Conservation (phyloP, 1,140 invertebrate species). For the Eubasilissa regina region DNA sequence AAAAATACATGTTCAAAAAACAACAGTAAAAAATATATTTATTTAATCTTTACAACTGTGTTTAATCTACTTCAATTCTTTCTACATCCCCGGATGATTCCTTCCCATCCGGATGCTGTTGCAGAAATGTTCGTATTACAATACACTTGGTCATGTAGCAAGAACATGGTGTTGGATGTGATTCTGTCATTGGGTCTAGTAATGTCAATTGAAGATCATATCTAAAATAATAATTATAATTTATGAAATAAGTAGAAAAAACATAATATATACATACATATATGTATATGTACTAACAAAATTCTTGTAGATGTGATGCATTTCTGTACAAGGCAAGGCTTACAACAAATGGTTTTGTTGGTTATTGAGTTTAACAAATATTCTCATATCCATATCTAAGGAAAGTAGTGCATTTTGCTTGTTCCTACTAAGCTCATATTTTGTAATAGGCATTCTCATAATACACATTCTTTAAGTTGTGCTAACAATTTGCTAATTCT, state of each 20-base stretch:
- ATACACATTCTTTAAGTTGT: too few relatives aligned
- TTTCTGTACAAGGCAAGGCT: not conserved
- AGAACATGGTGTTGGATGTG: slow-evolving; percentile 84
- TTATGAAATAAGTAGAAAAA: not conserved
- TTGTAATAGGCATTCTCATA: too few relatives aligned
- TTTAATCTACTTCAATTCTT: slow-evolving; percentile 29
- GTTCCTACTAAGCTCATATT: too few relatives aligned
- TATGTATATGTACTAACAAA: too few relatives aligned
- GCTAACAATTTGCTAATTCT: too few relatives aligned
- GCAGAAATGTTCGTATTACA: slow-evolving; percentile 77
- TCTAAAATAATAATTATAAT: slow-evolving; percentile 63
- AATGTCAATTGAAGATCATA: slow-evolving; percentile 81
- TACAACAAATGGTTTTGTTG: not conserved
- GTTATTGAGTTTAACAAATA: not conserved
- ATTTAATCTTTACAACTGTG: slow-evolving; percentile 3
- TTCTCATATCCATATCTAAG: too few relatives aligned
- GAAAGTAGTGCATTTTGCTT: too few relatives aligned
- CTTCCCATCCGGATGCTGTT: slow-evolving; percentile 55
- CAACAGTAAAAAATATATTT: slow-evolving; percentile 24
- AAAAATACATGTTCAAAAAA: too few relatives aligned
- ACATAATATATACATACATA: too few relatives aligned
- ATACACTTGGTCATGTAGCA: slow-evolving; percentile 87
- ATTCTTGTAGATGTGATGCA: not conserved
- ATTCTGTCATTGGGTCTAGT: slow-evolving; percentile 79
- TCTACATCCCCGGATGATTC: slow-evolving; percentile 8